Base-by-base conservation (phyloP, 2,888 invertebrate genomes). In the Drosophila anomelani region DNA sequence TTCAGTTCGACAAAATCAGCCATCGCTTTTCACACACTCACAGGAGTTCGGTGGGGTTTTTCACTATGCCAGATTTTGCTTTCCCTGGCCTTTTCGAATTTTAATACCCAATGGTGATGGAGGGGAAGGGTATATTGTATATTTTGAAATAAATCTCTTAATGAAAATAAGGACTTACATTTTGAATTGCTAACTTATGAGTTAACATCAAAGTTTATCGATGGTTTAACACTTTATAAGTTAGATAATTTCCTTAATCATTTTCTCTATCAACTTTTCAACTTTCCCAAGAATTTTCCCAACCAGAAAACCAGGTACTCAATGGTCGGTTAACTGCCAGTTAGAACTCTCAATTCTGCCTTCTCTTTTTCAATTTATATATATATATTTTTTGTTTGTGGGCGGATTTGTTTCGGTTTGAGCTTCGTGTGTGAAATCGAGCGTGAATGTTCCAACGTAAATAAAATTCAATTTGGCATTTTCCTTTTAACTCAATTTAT, bases 381-480 rank as follows among this genome's bases (percentile, higher is more conserved):
- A 34, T 36, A 34, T 34, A 34, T 20, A 3, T 47, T 9, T 47
- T 2, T 41, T 36, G 41, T 56, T 47, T 43, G 53, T n/a, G 15
- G 39, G 43, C 20, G 64, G 68, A 68, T 68, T 68, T 75, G 46
- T 74, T 75, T 71, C 36, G 44, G 60, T 36, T 44, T n/a, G 38
- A 32, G 29, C 10, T 60, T 56, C 44, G 56, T 54, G 46, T 62
- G 73, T 70, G 75, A 81, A 79, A 81, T 87, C 56, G 76, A 78
- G 76, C 64, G 71, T 57, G 76, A 77, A 83, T 72, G 66, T 55
- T 66, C 56, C 56, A 68, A 72, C 70, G 73, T 62, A 77, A 86
- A 83, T 79, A 74, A 75, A 81, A 87, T 81, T 81, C 73, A 79
- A 87, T 85, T 82, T 80, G 78, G 70, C 76, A 87, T 75, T 80